Base-by-base conservation (phyloP, 2,113 vertebrate genomes). In the Hydropotes inermis region DNA sequence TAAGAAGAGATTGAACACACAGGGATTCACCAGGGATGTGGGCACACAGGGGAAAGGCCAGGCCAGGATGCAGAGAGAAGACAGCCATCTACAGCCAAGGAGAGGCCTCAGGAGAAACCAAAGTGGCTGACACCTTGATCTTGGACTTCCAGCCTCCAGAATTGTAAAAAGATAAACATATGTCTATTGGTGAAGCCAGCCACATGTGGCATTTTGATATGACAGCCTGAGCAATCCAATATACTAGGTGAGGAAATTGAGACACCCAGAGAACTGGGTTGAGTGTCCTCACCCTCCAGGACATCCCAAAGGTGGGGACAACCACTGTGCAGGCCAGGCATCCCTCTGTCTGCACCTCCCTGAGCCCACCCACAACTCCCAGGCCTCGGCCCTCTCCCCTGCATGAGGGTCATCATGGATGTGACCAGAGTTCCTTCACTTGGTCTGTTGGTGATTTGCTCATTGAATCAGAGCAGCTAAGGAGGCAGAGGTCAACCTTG, bases 321-420 rank as follows among this genome's bases (percentile, higher is more conserved):
- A n/a, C 39, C 3, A 1, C 23, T 2, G n/a, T 16, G 33, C 25
- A 36, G 58, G 58, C 21, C 67, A 33, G 30, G 27, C 36, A 10
- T 64, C 33, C 15, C 54, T 21, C 50, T 33, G 1, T 0, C 0
- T 13, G 21, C 8, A 21, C 21, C 30, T 39, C 23, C 45, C 12
- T 7, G 33, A 30, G 5, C 11, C 13, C 12, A 52, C 28, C 52
- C 11, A 11, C 5, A 78, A 28, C 21, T 9, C 11, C 55, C 0
- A 4, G 58, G 33, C 5, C 4, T 8, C 14, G 1, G 16, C 39
- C 9, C 6, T 52, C 50, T 25, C 27, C 30, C 55, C 81, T 5
- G 17, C n/a, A 1, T 23, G 19, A 43, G 0, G 5, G 28, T 5
- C 10, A 19, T 10, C 78, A 43, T 23, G 2, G 1, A 15, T 13